These are phyloP conservation scores for Pollenia amentaria DNA, from an alignment of 2,888 invertebrate species.

Conservation along the genomic window DNA sequence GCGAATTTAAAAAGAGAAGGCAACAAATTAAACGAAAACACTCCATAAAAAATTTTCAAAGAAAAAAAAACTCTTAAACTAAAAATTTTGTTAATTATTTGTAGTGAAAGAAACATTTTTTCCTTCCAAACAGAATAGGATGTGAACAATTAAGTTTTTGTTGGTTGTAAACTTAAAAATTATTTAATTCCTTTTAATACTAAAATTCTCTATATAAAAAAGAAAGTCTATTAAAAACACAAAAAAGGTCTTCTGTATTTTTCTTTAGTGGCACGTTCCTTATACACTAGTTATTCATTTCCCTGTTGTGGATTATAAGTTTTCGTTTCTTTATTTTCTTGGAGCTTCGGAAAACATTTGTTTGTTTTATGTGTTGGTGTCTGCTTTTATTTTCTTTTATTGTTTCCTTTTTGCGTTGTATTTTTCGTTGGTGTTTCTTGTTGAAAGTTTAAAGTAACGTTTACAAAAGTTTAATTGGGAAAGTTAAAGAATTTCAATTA, in stretches of 20 bases:
- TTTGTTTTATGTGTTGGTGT: conserved; percentile 34
- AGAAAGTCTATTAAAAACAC: conserved; percentile 5
- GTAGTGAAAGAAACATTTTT: too few relatives aligned
- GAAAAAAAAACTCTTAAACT: too few relatives aligned
- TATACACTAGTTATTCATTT: conserved; percentile 26
- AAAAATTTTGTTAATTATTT: too few relatives aligned
- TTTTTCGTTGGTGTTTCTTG: conserved; percentile 22
- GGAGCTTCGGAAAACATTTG: conserved; percentile 12
- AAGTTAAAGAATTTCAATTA: conserved; percentile 85
- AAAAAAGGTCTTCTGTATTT: conserved; percentile 11
- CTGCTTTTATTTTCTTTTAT: conserved; percentile 24
- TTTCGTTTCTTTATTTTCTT: conserved; percentile 21
- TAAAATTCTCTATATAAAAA: background rate
- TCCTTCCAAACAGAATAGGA: too few relatives aligned
- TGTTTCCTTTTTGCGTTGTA: conserved; percentile 34
- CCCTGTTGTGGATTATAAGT: conserved; percentile 30
- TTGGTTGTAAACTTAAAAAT: conserved; percentile 30
- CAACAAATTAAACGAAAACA: too few relatives aligned
- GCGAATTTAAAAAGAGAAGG: too few relatives aligned
- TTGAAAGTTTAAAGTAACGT: conserved; percentile 75
- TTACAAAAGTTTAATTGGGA: conserved; percentile 84
- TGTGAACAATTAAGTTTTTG: background rate
- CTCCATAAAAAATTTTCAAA: too few relatives aligned
- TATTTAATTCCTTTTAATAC: conserved; percentile 49
- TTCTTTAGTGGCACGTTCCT: conserved; percentile 36